These are phyloP conservation scores for Pavo muticus DNA, from an alignment of 2,113 vertebrate genomes.

Conservation along the genomic window DNA sequence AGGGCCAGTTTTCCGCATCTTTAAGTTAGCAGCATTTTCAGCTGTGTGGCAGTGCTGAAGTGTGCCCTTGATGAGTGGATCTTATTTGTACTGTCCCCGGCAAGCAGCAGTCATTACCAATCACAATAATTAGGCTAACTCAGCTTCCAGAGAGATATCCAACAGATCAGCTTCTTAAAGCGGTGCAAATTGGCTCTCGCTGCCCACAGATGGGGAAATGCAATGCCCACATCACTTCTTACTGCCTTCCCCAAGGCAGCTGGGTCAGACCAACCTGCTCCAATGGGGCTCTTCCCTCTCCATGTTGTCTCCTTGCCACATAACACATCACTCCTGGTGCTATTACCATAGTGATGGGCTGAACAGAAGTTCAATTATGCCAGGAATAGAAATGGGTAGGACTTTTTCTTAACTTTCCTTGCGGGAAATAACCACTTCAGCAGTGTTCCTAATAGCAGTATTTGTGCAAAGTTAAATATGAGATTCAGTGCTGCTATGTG, in stretches of 20 bases:
- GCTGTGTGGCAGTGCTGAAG: not conserved
- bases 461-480: not conserved
- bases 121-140: conserved; percentile 22
- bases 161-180: not conserved
- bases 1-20: not conserved
- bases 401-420: not conserved
- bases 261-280: not conserved
- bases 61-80: conserved; percentile 2
- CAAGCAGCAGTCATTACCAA: not conserved
- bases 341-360: not conserved
- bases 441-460: not conserved
- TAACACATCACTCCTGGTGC: not conserved
- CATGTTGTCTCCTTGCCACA: not conserved
- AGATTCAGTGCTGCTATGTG: not conserved
- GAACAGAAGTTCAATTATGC: not conserved
- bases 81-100: not conserved
- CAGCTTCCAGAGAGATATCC: not conserved
- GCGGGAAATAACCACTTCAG: not conserved
- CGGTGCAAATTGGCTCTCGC: not conserved
- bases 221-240: not conserved
- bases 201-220: not conserved
- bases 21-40: not conserved
- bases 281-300: rapidly evolving
- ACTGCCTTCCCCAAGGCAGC: not conserved
- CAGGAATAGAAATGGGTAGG: not conserved